Evolutionary conservation across 1,140 invertebrate species (phyloP).

Genomic region (Drosophila biarmipes): DNA sequence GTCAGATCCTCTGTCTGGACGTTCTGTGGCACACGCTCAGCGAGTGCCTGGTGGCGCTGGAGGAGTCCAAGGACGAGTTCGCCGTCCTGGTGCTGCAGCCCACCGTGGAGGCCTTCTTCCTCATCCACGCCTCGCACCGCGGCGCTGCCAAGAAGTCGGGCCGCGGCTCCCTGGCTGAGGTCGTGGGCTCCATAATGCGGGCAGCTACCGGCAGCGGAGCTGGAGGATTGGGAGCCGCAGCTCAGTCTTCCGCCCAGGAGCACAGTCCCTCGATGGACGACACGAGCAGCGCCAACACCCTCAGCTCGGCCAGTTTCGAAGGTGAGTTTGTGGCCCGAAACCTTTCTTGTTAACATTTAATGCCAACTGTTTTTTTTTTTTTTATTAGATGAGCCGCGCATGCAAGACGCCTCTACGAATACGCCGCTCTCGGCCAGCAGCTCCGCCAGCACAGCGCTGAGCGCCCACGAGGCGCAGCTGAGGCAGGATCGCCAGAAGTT

Average conservation of each 20-base stretch:
- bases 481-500: conserved; percentile 89
- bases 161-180: conserved; percentile 41
- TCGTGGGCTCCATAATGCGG: conserved; percentile 1
- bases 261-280: conserved; percentile 57
- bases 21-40: conserved; percentile 93
- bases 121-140: conserved; percentile 91
- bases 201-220: conserved; percentile 1
- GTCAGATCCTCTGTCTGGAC: conserved; percentile 90
- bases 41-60: conserved; percentile 92
- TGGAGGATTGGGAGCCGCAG: conserved; percentile 4
- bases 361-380: too few species aligned
- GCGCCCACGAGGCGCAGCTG: conserved; percentile 63
- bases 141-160: conserved; percentile 64
- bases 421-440: conserved; percentile 6
- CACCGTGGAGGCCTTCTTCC: conserved; percentile 96
- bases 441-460: conserved; percentile 13
- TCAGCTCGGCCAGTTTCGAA: conserved; percentile 45
- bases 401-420: conserved; percentile 50
- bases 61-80: conserved; percentile 95
- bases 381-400: conserved; percentile 51
- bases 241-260: conserved; percentile 15
- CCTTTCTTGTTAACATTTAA: too few species aligned
- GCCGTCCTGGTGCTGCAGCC: conserved; percentile 96
- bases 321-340: conserved; percentile 13
- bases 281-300: conserved; percentile 44